Evolutionary conservation across 2,113 vertebrate genomes (phyloP).

Genomic region (Ammodytes marinus): DNA sequence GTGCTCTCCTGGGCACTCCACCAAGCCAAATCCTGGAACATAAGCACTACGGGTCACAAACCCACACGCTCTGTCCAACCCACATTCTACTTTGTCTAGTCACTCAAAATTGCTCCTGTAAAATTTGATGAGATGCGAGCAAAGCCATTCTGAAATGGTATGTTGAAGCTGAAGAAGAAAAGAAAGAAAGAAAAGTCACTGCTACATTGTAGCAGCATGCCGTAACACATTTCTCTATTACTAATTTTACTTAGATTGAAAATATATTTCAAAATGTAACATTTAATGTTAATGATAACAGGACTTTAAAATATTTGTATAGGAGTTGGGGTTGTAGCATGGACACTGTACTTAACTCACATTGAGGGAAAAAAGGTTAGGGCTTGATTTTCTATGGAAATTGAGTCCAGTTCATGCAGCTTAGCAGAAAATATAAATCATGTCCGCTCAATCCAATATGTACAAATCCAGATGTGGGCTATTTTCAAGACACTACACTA

Average conservation of each 20-base stretch:
- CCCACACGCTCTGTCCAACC: slow-evolving; percentile 73
- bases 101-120: slow-evolving; percentile 76
- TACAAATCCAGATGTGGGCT: slow-evolving; percentile 47
- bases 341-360: background rate
- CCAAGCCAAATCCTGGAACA: slow-evolving; percentile 75
- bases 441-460: background rate
- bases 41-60: slow-evolving; percentile 71
- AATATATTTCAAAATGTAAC: background rate
- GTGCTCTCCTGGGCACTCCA: slow-evolving; percentile 63
- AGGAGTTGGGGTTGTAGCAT: background rate
- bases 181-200: slow-evolving; percentile 21
- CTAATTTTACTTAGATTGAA: background rate
- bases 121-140: slow-evolving; percentile 70
- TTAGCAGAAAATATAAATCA: slow-evolving; percentile 40
- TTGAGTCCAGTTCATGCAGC: slow-evolving; percentile 1
- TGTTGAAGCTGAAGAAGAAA: slow-evolving; percentile 33
- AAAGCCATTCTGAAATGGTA: slow-evolving; percentile 56
- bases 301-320: background rate
- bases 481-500: slow-evolving; percentile 15
- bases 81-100: slow-evolving; percentile 76
- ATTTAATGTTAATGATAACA: background rate
- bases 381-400: slow-evolving; percentile 16
- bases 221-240: no score
- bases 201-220: background rate
- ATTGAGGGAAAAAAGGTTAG: background rate